Base-by-base conservation (phyloP, 2,113 vertebrate genomes). In the Periophthalmodon schlosseri region DNA sequence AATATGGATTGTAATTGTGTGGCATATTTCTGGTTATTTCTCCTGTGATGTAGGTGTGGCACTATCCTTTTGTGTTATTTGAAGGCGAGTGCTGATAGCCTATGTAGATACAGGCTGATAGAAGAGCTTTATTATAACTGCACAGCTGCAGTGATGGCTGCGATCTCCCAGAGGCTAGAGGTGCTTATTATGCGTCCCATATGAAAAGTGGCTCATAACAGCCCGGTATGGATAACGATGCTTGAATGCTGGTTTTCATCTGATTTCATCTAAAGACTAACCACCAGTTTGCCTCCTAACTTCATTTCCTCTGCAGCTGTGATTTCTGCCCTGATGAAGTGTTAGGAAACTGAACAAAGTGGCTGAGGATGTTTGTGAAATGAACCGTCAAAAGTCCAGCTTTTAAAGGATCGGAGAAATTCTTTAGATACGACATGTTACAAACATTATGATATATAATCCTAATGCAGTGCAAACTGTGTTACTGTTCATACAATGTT, bases 371-470 rank as follows among this genome's bases (percentile, higher is more conserved):
- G 84, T 89, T 90, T 88, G 89, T 81, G 88, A 90, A 93, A 94
- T 93, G 91, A 92, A 86, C 84, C 87, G 70, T 90, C 85, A 72
- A 85, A 85, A 83, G 89, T 92, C 92, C 92, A 84, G 87, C 77
- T 92, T 89, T 87, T 88, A 73, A 74, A 72, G 16, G 79, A 82
- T 80, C 66, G 49, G 80, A 85, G 78, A 74, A 87, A 86, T 91
- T 90, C 81, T 89, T 91, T 89, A 15, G 12, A 28, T 28, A 14
- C 3, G 23, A 34, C 28, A 63, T 20, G 14, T 63, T 33, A 33
- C 21, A 33, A 61, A 61, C 23, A 61, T 16, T 61, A 33, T 23
- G 20, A 1, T 7, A 12, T 57, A 57, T 52, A 52, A 52, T 16
- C 56, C 10, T 57, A 57, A 11, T 23, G 56, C 21, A 57, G 21